phyloP scores from a whole-genome alignment of 2,888 invertebrate genomes.

The Cistogaster globosa region DNA sequence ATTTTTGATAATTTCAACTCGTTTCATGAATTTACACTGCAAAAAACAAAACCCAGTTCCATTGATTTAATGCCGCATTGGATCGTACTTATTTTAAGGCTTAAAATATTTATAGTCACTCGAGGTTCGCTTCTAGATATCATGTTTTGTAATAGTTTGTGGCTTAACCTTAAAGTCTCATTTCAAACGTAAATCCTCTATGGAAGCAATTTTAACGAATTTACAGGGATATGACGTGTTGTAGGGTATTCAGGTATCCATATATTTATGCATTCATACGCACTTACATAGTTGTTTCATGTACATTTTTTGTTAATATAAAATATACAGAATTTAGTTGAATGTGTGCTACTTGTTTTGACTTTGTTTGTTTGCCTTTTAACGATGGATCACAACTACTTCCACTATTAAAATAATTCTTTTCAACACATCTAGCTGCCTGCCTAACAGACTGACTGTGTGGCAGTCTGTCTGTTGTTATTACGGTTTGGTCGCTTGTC shows the following conservation, averaged over 20 bases:
- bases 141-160: no score
- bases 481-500: constrained; percentile 31
- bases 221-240: neutral
- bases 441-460: neutral
- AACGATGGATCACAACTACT: constrained; percentile 58
- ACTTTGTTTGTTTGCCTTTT: constrained; percentile 63
- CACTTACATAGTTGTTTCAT: constrained; percentile 16
- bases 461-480: neutral
- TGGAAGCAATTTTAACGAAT: no score
- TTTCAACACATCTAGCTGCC: constrained; percentile 37
- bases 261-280: constrained; percentile 8
- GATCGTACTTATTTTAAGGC: no score
- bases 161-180: no score
- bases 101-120: no score
- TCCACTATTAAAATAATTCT: constrained; percentile 41
- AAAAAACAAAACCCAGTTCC: no score
- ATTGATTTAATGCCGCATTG: no score
- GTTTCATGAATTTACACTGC: no score
- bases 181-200: no score
- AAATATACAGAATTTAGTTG: constrained; percentile 35
- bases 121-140: no score
- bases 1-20: no score
- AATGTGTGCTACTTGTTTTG: constrained; percentile 65
- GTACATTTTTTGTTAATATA: constrained; percentile 24
- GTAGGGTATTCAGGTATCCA: constrained; percentile 24